These are phyloP conservation scores for Marisa cornuarietis DNA, from an alignment of 1,140 invertebrate genomes.

Conservation along the genomic window DNA sequence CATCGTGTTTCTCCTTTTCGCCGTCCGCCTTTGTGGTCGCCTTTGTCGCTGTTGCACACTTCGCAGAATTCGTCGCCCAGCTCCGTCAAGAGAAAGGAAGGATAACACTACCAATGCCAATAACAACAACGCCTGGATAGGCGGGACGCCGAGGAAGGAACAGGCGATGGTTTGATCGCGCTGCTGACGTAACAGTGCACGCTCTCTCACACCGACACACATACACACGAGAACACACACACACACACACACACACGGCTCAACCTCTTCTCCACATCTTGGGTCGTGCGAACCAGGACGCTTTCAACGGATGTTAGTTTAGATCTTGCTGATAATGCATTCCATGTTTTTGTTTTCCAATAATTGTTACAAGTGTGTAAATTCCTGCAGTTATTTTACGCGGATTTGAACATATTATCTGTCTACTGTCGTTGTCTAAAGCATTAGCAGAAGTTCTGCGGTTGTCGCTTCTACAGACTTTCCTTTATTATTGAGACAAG, in stretches of 20 bases:
- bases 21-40: slow-evolving; percentile 65
- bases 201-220: not conserved
- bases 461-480: too few relatives aligned
- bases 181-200: not conserved
- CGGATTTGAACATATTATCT: too few relatives aligned
- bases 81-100: not conserved
- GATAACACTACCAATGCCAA: not conserved
- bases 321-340: too few relatives aligned
- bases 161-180: not conserved
- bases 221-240: slow-evolving; percentile 15
- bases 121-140: not conserved
- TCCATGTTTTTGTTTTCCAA: too few relatives aligned
- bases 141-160: not conserved
- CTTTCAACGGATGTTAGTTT: too few relatives aligned
- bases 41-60: slow-evolving; percentile 5
- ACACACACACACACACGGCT: not conserved
- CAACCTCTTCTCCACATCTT: too few relatives aligned
- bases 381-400: too few relatives aligned
- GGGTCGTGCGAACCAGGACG: too few relatives aligned
- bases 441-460: too few relatives aligned
- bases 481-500: too few relatives aligned
- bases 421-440: too few relatives aligned
- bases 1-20: slow-evolving; percentile 31
- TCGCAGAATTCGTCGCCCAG: not conserved
- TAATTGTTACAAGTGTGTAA: too few relatives aligned